Base-by-base conservation (phyloP, 37 sponge, comb jelly and placozoan genomes). In the Agelas oroides region DNA sequence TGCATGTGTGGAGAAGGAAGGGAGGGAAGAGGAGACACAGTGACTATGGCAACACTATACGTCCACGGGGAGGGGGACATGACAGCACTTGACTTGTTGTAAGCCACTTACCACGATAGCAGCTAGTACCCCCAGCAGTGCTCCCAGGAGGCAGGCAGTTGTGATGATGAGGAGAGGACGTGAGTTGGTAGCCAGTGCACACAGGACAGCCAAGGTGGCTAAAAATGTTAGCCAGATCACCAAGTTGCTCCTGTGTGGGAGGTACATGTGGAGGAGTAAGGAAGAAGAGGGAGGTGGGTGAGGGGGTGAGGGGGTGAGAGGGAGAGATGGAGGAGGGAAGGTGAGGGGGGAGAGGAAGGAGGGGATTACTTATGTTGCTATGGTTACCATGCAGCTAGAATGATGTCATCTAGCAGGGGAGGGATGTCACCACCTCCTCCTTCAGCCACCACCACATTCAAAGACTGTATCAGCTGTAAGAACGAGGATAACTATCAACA, bases 341-440 rank as follows among this genome's bases (percentile, higher is more conserved):
- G 53, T 32, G 33, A 13, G 2, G 34, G 34, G 70, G 13, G 70
- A 17, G 70, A 70, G 70, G 34, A 36, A 70, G 70, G 36, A 5
- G 34, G 34, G 6, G 33, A 13, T 6, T 71, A 71, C 20, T 58
- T 21, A 20, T 58, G 59, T 21, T 20, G 17, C 17, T 20, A 58
- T 11, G 25, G n/a, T 34, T 39, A 81, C 76, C 78, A 87, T 59
- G 78, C 77, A 31, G 78, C 65, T 37, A 72, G 35, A 16, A 41
- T 61, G 12, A 86, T 65, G 6, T 71, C 41, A 19, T 71, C 73
- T n/a, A n/a, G n/a, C n/a, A n/a, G n/a, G 28, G 80, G 36, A n/a
- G 39, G 12, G 35, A 8, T 21, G 15, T 27, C 35, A 71, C 30
- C 41, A 36, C 35, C 39, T 20, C 13, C 41, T 16, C 35, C 40